Conservation (phyloP, 1,140 invertebrate species). For the Drosophila athabasca region DNA sequence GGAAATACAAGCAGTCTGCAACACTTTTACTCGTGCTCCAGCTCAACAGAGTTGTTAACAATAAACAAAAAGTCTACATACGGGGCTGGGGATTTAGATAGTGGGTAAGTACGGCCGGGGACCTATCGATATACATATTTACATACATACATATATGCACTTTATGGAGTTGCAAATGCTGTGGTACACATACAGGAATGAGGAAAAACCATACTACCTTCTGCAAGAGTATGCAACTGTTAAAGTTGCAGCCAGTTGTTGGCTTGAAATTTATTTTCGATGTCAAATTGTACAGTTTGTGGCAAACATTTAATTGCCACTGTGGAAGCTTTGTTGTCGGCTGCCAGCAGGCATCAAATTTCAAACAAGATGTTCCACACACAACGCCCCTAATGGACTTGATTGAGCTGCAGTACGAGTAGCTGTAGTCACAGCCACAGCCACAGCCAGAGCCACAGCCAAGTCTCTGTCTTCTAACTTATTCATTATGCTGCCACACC, state of each 20-base stretch:
- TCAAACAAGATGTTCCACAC: constrained; percentile 6
- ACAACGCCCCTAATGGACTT: constrained; percentile 8
- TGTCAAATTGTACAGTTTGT: constrained; percentile 43
- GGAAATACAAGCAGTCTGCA: constrained; percentile 46
- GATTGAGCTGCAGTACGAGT: neutral
- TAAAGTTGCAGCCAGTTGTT: constrained; percentile 38
- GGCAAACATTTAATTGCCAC: constrained; percentile 39
- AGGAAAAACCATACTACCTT: too few relatives aligned
- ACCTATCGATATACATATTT: too few relatives aligned
- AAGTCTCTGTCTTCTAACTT: neutral
- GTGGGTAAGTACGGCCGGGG: too few relatives aligned
- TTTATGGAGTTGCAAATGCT: too few relatives aligned
- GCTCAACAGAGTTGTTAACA: constrained; percentile 47
- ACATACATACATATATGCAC: too few relatives aligned
- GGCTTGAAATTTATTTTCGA: constrained; percentile 55
- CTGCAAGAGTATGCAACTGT: constrained; percentile 18
- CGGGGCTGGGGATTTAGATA: too few relatives aligned
- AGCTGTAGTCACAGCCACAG: constrained; percentile 1
- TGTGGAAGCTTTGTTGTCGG: constrained; percentile 12
- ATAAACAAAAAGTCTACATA: too few relatives aligned
- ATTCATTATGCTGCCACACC: constrained; percentile 9
- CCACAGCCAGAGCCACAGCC: constrained; percentile 2
- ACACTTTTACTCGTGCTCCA: constrained; percentile 6
- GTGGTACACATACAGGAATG: too few relatives aligned
- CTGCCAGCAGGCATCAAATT: constrained; percentile 21